Conservation (phyloP, 64 coral and sea anemone species). For the Porites australiensis region DNA sequence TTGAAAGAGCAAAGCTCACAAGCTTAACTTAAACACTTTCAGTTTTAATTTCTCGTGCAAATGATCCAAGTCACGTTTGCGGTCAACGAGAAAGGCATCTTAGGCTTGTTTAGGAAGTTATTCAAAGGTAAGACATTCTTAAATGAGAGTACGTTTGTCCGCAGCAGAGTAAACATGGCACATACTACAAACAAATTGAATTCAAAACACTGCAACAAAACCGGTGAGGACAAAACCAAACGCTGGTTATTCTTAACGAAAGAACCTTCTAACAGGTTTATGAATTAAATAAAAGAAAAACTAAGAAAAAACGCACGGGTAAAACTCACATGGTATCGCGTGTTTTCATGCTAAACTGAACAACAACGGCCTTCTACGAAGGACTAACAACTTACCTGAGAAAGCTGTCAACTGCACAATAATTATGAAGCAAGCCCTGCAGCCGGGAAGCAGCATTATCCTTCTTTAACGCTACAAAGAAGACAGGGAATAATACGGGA, state of each 20-base stretch:
- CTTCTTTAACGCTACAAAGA: slow-evolving; percentile 21
- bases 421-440: slow-evolving; percentile 4
- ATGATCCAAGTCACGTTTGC: neutral
- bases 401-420: slow-evolving; percentile 38
- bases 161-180: slow-evolving; percentile 13
- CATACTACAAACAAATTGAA: neutral
- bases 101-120: slow-evolving; percentile 23
- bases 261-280: neutral
- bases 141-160: neutral
- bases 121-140: slow-evolving; percentile 1
- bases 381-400: neutral
- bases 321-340: neutral
- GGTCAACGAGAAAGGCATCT: slow-evolving; percentile 1
- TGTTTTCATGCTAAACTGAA: slow-evolving; percentile 10
- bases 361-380: neutral
- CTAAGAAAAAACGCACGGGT: neutral
- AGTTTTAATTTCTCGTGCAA: neutral
- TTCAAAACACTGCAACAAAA: neutral
- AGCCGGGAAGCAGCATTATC: slow-evolving; percentile 9
- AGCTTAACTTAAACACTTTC: neutral
- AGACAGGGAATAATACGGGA: neutral
- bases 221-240: neutral
- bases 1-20: neutral
- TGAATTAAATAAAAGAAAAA: slow-evolving; percentile 4
- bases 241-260: neutral